phyloP scores from a whole-genome alignment of 2,797 vertebrate species.

The Gadopsis marmoratus region DNA sequence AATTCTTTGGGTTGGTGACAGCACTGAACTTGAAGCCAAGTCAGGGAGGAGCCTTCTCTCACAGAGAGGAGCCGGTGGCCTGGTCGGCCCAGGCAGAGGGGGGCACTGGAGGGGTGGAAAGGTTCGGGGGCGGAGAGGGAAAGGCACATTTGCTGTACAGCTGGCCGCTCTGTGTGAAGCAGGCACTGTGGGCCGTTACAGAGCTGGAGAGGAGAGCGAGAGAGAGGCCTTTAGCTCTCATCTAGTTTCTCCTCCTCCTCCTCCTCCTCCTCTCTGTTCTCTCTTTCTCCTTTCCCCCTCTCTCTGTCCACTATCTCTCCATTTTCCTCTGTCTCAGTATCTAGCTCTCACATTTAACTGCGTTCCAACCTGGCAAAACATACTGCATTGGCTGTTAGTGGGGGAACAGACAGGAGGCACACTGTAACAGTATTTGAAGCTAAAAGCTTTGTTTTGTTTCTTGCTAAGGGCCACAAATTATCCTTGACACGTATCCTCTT shows the following conservation, averaged over 20 bases:
- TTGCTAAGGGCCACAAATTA: conserved; percentile 94
- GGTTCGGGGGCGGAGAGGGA: conserved; percentile 86
- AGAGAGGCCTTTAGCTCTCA: conserved; percentile 96
- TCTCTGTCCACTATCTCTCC: conserved; percentile 79
- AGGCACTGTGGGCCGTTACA: conserved; percentile 95
- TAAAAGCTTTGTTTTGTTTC: conserved; percentile 94
- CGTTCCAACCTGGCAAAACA: conserved; percentile 70
- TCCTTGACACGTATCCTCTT: conserved; percentile 81
- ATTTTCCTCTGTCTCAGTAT: conserved; percentile 59
- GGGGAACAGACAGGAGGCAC: conserved; percentile 66
- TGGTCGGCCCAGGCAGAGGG: conserved; percentile 90
- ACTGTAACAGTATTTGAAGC: conserved; percentile 71
- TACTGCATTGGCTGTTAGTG: conserved; percentile 59
- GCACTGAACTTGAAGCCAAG: conserved; percentile 93
- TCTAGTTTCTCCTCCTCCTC: conserved; percentile 88
- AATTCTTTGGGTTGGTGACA: conserved; percentile 92
- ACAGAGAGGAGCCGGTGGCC: conserved; percentile 93
- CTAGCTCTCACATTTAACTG: conserved; percentile 57
- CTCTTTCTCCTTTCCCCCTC: conserved; percentile 79
- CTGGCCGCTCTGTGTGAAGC: conserved; percentile 99
- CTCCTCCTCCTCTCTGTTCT: conserved; percentile 65
- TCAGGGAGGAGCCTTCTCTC: conserved; percentile 93
- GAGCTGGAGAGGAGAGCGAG: conserved; percentile 93
- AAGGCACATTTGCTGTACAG: conserved; percentile 99
- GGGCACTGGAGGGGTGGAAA: conserved; percentile 83